Evolutionary conservation across 2,797 vertebrate genomes (phyloP).

Genomic region (Kryptopterus vitreolus): DNA sequence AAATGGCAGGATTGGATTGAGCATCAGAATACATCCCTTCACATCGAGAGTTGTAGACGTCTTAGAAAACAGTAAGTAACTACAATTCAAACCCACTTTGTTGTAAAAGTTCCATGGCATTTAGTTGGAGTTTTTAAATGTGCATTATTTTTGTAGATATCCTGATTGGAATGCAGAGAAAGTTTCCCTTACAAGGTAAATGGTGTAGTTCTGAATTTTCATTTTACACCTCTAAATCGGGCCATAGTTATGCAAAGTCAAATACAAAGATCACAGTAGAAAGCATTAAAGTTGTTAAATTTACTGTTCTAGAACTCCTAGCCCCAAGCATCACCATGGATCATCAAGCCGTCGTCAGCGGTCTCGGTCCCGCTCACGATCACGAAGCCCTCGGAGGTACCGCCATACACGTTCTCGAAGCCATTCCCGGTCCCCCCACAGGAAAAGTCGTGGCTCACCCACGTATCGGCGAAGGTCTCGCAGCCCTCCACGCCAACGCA

Average conservation of each 20-base stretch:
- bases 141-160: slow-evolving; percentile 70
- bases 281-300: slow-evolving; percentile 62
- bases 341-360: slow-evolving; percentile 65
- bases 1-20: slow-evolving; percentile 85
- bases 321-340: slow-evolving; percentile 68
- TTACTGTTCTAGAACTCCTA: slow-evolving; percentile 66
- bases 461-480: slow-evolving; percentile 49
- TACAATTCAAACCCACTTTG: not conserved
- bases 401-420: slow-evolving; percentile 59
- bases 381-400: slow-evolving; percentile 56
- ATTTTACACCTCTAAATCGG: not conserved
- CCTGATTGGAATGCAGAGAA: slow-evolving; percentile 87
- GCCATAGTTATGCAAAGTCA: slow-evolving; percentile 12
- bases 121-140: not conserved
- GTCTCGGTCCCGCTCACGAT: slow-evolving; percentile 48
- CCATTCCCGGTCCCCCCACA: slow-evolving; percentile 43
- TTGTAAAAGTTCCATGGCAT: not conserved
- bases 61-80: slow-evolving; percentile 81
- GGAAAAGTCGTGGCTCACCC: slow-evolving; percentile 40
- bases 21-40: slow-evolving; percentile 85
- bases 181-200: slow-evolving; percentile 75
- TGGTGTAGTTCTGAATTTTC: not conserved
- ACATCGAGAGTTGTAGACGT: slow-evolving; percentile 84
- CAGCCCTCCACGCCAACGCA: slow-evolving; percentile 35
- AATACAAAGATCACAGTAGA: slow-evolving; percentile 53